Evolutionary conservation across 2,888 invertebrate genomes (phyloP), one percentile per base, ranked within the genome.

Genomic region (Galeopsomyia nigrocyanea): DNA sequence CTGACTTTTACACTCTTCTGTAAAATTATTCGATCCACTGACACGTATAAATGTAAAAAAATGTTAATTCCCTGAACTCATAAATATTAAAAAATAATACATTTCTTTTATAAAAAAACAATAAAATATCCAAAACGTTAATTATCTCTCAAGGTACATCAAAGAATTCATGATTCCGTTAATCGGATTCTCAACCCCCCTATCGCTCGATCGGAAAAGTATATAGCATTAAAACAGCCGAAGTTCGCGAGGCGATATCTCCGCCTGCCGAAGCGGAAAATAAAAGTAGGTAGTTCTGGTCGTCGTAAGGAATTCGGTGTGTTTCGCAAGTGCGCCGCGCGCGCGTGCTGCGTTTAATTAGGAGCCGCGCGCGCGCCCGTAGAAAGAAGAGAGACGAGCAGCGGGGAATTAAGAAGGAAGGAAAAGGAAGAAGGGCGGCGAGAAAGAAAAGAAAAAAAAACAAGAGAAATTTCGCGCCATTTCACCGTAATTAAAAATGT

Each of bases 401-500:
- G 51, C 67, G 63, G 58, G 49, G 69, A 73, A 70, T 67, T 72
- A 62, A 76, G 71, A 74, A 68, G 63, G 60, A 67, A 64, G 57
- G 73, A n/a, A n/a, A 26, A 26, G 39, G 39, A 39, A 7, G 31
- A 3, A 39, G 39, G 63, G 26, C 26, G 26, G 26, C 5, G 5
- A 26, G 5, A 26, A 26, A 26, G 26, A n/a, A n/a, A n/a, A 64
- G 77, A 76, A 78, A 81, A 81, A 79, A 82, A 31, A 31, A 31
- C 31, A n/a, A 31, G 39, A 39, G 39, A 39, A 81, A 83, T 81
- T 81, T 81, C 81, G 77, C 75, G 77, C 80, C 80, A 78, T 83
- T 83, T 82, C 82, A 78, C 81, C 78, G 82, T 82, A 83, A 83
- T 83, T 83, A 83, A 83, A 82, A 82, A 83, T 81, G 82, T 82